Evolutionary conservation across 1,140 invertebrate species (phyloP).

Genomic region (Drosophila paulistorum): DNA sequence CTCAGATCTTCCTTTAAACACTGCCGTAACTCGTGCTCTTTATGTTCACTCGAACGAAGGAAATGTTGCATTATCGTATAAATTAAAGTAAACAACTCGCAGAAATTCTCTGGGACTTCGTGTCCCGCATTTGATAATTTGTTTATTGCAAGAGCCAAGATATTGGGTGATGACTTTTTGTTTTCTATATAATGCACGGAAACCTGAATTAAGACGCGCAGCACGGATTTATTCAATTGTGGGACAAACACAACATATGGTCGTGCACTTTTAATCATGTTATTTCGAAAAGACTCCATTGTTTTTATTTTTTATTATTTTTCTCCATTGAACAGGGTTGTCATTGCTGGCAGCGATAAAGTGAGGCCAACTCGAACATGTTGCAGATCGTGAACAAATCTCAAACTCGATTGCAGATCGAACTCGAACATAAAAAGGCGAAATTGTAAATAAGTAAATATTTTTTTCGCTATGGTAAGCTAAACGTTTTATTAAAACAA

Average conservation of each 20-base stretch:
- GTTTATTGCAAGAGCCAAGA: slow-evolving; percentile 76
- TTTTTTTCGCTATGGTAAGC: slow-evolving; percentile 51
- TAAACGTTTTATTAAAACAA: slow-evolving; percentile 17
- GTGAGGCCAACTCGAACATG: too few species aligned
- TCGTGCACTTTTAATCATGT: slow-evolving; percentile 58
- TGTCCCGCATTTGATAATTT: slow-evolving; percentile 77
- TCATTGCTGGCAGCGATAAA: too few species aligned
- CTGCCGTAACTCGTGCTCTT: slow-evolving; percentile 73
- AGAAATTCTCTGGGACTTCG: slow-evolving; percentile 77
- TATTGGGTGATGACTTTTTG: slow-evolving; percentile 74
- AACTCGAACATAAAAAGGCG: too few species aligned
- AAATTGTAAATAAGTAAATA: too few species aligned
- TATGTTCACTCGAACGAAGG: slow-evolving; percentile 70
- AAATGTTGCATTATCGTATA: slow-evolving; percentile 80
- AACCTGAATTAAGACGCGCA: slow-evolving; percentile 80
- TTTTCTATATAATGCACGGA: slow-evolving; percentile 81
- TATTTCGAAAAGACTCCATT: slow-evolving; percentile 65
- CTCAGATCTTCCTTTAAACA: slow-evolving; percentile 71
- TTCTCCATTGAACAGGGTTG: too few species aligned
- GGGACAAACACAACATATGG: slow-evolving; percentile 59
- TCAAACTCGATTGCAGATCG: too few species aligned
- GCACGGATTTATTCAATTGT: slow-evolving; percentile 67
- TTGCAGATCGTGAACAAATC: too few species aligned
- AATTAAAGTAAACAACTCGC: slow-evolving; percentile 77
- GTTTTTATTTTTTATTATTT: slow-evolving; percentile 5